Evolutionary conservation across 2,888 invertebrate species (phyloP).

Genomic region (Drosophila eohydei): DNA sequence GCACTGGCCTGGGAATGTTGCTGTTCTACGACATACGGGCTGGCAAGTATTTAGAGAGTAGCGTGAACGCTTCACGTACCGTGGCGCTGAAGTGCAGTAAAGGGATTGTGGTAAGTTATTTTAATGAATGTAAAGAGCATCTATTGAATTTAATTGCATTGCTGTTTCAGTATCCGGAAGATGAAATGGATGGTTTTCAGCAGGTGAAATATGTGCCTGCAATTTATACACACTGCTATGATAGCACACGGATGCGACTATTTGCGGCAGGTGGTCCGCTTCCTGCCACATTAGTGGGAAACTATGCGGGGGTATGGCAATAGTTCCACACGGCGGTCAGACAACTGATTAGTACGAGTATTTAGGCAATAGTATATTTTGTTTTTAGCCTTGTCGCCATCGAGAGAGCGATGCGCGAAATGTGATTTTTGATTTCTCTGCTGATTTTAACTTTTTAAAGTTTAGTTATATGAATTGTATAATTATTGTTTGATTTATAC

Average conservation of each 20-base stretch:
- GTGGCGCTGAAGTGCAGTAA: slow-evolving; percentile 94
- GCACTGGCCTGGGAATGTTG: slow-evolving; percentile 95
- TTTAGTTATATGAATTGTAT: slow-evolving; percentile 37
- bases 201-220: slow-evolving; percentile 95
- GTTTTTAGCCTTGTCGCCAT: slow-evolving; percentile 42
- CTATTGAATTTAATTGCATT: background rate
- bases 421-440: slow-evolving; percentile 62
- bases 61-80: slow-evolving; percentile 94
- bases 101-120: slow-evolving; percentile 91
- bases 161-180: slow-evolving; percentile 91
- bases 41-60: slow-evolving; percentile 95
- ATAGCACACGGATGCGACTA: slow-evolving; percentile 94
- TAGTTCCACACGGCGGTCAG: slow-evolving; percentile 82
- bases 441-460: slow-evolving; percentile 37
- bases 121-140: background rate
- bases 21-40: slow-evolving; percentile 97
- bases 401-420: slow-evolving; percentile 29
- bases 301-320: slow-evolving; percentile 98
- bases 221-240: slow-evolving; percentile 98
- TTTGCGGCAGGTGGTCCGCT: slow-evolving; percentile 98
- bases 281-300: slow-evolving; percentile 95
- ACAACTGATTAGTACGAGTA: slow-evolving; percentile 59
- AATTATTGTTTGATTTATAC: slow-evolving; percentile 31
- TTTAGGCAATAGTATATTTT: slow-evolving; percentile 40
- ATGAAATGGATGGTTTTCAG: slow-evolving; percentile 93